Evolutionary conservation across 2,113 vertebrate genomes (phyloP).

Genomic region (Engraulis encrasicolus): DNA sequence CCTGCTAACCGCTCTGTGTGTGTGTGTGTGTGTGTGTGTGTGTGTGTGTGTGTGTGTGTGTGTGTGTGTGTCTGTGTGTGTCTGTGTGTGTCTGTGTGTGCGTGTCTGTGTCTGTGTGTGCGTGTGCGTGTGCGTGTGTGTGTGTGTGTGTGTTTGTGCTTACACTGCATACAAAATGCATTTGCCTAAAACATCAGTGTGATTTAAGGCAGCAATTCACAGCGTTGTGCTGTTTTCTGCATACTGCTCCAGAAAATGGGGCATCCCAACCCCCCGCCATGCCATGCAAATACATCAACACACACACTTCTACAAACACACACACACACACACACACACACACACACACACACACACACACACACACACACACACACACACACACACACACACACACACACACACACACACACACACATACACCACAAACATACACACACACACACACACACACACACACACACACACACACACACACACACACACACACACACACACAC

Average conservation of each 20-base stretch:
- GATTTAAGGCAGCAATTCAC: background rate
- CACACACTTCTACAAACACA: too few species aligned
- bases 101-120: constrained; percentile 17
- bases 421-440: too few species aligned
- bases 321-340: background rate
- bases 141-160: constrained; percentile 28
- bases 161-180: constrained; percentile 28
- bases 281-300: background rate
- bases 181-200: background rate
- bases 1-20: constrained; percentile 2
- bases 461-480: background rate
- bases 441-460: too few species aligned
- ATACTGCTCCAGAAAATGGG: constrained; percentile 2
- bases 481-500: background rate
- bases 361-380: background rate
- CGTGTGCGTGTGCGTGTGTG: background rate
- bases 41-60: constrained; percentile 12
- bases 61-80: constrained; percentile 25
- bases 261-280: background rate
- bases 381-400: background rate
- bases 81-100: constrained; percentile 26
- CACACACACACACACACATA: background rate
- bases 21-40: constrained; percentile 21
- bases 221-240: background rate
- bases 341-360: background rate